Evolutionary conservation across 2,113 vertebrate genomes (phyloP), one percentile per base, ranked within the genome.

Genomic region (Synchiropus splendidus): DNA sequence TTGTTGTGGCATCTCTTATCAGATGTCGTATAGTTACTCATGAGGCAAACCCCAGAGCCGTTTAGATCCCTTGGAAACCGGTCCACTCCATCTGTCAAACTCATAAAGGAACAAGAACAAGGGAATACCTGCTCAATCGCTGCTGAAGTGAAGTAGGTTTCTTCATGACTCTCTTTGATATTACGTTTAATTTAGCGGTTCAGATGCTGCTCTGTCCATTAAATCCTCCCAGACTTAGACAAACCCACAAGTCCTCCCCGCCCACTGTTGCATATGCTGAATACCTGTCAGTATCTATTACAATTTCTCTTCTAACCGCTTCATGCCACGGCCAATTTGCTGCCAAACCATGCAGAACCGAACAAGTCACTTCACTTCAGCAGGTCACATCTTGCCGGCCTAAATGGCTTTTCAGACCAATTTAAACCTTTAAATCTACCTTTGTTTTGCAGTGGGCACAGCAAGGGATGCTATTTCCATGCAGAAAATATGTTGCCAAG

Each of bases 401-500:
- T 50, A 45, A 57, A 64, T 59, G 45, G 53, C 35, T 45, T 45
- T 55, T 18, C 35, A 43, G 47, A 55, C 51, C 34, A 1, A 10
- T 75, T 68, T 54, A 67, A 70, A 61, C 61, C 51, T 71, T 34
- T 45, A 51, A 5, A 63, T 67, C 32, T 70, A 42, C 30, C 9
- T 58, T 47, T 42, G 17, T 51, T 9, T 53, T 38, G 50, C 51
- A 5, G 50, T 53, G 55, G 55, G 60, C 57, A 72, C 64, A 60
- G 73, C 65, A n/a, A 74, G 68, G 65, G 72, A 83, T 80, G 80
- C 79, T 83, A 83, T 83, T 81, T 81, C 78, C 74, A 84, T 82
- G 81, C 81, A 83, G 81, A 78, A 79, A 83, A 83, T 78, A 82
- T 83, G 84, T 86, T 86, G 72, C 82, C 84, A 83, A 67, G 84